Evolutionary conservation across 2,888 invertebrate species (phyloP).

Genomic region (Mesorhabditis belari): DNA sequence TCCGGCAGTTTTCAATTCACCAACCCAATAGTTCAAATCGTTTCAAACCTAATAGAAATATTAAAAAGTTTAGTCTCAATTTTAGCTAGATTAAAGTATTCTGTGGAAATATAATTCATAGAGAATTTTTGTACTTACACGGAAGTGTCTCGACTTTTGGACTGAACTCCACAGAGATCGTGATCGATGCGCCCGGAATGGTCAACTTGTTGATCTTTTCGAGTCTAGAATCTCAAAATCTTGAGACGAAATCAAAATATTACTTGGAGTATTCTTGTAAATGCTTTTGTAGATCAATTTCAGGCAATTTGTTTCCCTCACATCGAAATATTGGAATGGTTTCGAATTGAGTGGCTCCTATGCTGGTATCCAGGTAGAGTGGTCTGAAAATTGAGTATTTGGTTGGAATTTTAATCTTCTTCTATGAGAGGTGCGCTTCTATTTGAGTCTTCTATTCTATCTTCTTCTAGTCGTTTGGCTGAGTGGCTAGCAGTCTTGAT

Average conservation of each 20-base stretch:
- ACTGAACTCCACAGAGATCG: slow-evolving; percentile 15
- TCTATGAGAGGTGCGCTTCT: not conserved
- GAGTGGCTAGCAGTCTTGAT: no score
- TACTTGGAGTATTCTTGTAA: slow-evolving; percentile 34
- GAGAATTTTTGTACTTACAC: slow-evolving; percentile 12
- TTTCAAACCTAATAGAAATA: no score
- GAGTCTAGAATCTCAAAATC: slow-evolving; percentile 10
- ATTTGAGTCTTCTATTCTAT: not conserved
- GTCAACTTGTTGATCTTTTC: slow-evolving; percentile 24
- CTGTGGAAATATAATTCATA: not conserved
- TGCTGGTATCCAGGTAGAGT: slow-evolving; percentile 16
- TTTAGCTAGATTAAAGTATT: not conserved
- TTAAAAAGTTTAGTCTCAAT: not conserved
- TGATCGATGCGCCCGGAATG: slow-evolving; percentile 23
- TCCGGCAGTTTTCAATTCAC: no score
- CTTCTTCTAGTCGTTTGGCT: no score
- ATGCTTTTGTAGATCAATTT: slow-evolving; percentile 40
- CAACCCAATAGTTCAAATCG: no score
- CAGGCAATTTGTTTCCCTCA: slow-evolving; percentile 36
- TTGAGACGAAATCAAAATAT: not conserved
- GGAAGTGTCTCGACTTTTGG: slow-evolving; percentile 17
- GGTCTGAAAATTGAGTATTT: slow-evolving; percentile 8
- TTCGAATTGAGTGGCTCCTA: slow-evolving; percentile 4
- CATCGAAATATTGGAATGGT: slow-evolving; percentile 37
- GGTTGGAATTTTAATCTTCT: not conserved